Conservation (phyloP, 2,888 invertebrate species). For the Synanthedon myopaeformis region DNA sequence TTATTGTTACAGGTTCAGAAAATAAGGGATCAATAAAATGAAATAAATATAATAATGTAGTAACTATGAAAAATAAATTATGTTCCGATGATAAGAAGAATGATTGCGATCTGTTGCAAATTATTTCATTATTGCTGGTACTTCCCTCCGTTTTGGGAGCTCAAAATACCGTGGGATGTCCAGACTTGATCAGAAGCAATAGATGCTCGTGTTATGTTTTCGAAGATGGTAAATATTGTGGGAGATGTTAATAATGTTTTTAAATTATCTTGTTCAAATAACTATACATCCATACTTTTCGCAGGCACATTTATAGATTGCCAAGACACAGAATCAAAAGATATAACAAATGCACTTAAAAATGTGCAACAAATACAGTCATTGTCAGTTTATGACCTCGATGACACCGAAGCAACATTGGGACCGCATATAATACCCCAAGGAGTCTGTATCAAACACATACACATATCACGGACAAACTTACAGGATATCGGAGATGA, state of each 20-base stretch:
- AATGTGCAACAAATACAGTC: constrained; percentile 80
- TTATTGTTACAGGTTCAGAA: constrained; percentile 38
- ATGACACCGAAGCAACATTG: constrained; percentile 81
- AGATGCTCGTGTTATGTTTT: constrained; percentile 92
- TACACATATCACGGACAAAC: constrained; percentile 83
- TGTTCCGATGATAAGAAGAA: constrained; percentile 44
- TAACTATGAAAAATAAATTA: constrained; percentile 62
- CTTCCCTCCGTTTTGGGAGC: constrained; percentile 58
- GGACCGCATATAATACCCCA: constrained; percentile 83
- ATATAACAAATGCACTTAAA: constrained; percentile 80
- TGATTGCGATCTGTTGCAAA: constrained; percentile 47
- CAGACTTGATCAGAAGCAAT: constrained; percentile 78
- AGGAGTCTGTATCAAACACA: constrained; percentile 77
- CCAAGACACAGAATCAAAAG: constrained; percentile 81
- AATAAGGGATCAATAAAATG: constrained; percentile 27
- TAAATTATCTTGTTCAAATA: not conserved
- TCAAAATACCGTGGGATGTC: constrained; percentile 72
- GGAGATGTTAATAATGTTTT: not conserved
- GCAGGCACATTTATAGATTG: constrained; percentile 87
- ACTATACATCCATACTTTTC: constrained; percentile 14
- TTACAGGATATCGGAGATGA: constrained; percentile 77
- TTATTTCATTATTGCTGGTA: constrained; percentile 55
- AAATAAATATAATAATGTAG: constrained; percentile 46
- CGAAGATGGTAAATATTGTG: constrained; percentile 77
- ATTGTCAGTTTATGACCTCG: constrained; percentile 88